These are phyloP conservation scores for Apis dorsata DNA, from an alignment of 1,140 invertebrate species.

Conservation along the genomic window DNA sequence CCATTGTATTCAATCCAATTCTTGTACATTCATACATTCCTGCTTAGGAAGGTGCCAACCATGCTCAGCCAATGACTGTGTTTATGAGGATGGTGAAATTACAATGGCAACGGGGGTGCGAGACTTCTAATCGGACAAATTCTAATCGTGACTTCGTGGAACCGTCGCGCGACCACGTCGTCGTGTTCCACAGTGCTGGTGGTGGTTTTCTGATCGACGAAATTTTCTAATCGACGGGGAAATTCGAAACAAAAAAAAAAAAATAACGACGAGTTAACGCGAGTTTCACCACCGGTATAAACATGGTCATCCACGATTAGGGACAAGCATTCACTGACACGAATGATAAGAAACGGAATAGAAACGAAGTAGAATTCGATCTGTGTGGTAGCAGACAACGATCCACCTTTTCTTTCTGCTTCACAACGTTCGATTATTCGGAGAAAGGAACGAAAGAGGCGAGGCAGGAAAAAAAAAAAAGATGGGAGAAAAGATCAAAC, in stretches of 20 bases:
- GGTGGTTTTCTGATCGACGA: conserved; percentile 39
- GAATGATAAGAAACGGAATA: background rate
- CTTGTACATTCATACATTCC: background rate
- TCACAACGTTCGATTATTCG: conserved; percentile 2
- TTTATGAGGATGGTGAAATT: conserved; percentile 64
- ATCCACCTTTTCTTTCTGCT: background rate
- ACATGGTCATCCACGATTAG: conserved; percentile 54
- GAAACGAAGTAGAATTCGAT: conserved; percentile 2
- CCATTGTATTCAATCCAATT: conserved; percentile 26
- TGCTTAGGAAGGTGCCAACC: conserved; percentile 29
- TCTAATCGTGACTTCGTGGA: background rate
- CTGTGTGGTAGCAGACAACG: background rate
- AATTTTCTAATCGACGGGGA: background rate
- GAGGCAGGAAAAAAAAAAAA: too few relatives aligned
- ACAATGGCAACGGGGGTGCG: conserved; percentile 10
- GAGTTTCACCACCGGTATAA: conserved; percentile 62
- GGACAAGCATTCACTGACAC: background rate
- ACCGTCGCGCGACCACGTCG: too few relatives aligned
- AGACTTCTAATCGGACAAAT: background rate
- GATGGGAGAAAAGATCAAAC: background rate
- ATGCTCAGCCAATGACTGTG: conserved; percentile 51
- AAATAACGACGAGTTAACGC: background rate
- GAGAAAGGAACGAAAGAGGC: background rate
- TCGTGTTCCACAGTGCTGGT: conserved; percentile 44
- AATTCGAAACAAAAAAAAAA: background rate